A percentile compares a stretch with the other conserved stretches of the same genome.
These are phyloP conservation scores for Drosophila tsacasi DNA, from an alignment of 1,140 invertebrate genomes.

Conservation along the genomic window DNA sequence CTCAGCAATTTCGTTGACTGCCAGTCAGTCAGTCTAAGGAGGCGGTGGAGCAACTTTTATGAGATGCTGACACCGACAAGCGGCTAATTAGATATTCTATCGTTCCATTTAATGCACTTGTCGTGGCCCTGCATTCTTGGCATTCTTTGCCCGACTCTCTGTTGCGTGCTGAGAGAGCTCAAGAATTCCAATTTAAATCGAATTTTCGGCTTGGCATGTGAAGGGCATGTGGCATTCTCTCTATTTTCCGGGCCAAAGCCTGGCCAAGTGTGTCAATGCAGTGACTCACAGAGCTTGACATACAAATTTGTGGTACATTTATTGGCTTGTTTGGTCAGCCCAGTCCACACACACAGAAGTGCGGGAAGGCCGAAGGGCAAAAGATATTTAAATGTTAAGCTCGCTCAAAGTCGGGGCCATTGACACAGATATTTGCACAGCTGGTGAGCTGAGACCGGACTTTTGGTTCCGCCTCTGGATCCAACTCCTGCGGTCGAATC, in stretches of 20 bases:
- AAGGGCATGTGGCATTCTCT: slow-evolving; percentile 64
- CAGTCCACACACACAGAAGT: slow-evolving; percentile 16
- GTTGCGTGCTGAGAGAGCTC: slow-evolving; percentile 20
- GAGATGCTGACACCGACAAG: slow-evolving; percentile 61
- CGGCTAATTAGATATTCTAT: slow-evolving; percentile 71
- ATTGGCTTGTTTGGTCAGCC: slow-evolving; percentile 78
- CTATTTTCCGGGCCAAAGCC: slow-evolving; percentile 50
- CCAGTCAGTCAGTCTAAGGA: slow-evolving; percentile 47
- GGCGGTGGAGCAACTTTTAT: slow-evolving; percentile 62
- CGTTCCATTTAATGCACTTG: slow-evolving; percentile 41
- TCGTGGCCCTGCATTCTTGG: slow-evolving; percentile 29
- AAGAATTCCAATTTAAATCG: slow-evolving; percentile 83
- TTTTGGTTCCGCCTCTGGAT: slow-evolving; percentile 26
- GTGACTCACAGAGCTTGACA: slow-evolving; percentile 70
- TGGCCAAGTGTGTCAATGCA: slow-evolving; percentile 77
- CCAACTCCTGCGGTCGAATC: slow-evolving; percentile 8
- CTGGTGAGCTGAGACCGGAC: slow-evolving; percentile 52
- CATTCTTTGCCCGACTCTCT: slow-evolving; percentile 3
- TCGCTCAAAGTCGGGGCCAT: slow-evolving; percentile 62
- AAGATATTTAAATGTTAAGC: slow-evolving; percentile 63
- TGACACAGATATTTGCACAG: slow-evolving; percentile 79
- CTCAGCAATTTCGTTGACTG: slow-evolving; percentile 55
- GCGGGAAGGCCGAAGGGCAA: slow-evolving; percentile 9
- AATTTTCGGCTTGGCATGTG: slow-evolving; percentile 72
- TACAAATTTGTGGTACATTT: slow-evolving; percentile 83